These are phyloP conservation scores for Cybosia mesomella DNA, from an alignment of 2,888 invertebrate genomes.

Conservation along the genomic window DNA sequence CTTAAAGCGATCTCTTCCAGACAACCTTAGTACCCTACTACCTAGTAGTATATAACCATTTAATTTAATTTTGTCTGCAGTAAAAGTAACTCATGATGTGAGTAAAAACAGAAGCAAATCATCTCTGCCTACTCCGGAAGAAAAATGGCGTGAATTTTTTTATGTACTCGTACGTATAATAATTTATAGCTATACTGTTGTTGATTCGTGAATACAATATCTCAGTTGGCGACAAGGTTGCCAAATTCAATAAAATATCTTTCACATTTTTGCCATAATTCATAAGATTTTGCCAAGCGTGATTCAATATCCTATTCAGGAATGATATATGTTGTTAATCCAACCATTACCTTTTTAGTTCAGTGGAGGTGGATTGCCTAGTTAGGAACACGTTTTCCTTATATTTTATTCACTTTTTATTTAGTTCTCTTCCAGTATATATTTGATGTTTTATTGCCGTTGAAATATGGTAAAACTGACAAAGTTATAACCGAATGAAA, in stretches of 20 bases:
- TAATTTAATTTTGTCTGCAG: no score
- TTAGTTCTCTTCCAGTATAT: background rate
- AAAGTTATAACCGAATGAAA: background rate
- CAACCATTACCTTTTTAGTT: slow-evolving; percentile 11
- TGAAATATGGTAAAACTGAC: background rate
- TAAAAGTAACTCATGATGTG: background rate
- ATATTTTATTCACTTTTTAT: background rate
- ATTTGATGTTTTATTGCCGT: slow-evolving; percentile 3
- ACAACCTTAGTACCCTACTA: no score
- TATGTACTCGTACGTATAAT: slow-evolving; percentile 1
- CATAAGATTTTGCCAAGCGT: slow-evolving; percentile 41
- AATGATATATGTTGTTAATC: slow-evolving; percentile 13
- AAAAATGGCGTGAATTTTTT: background rate
- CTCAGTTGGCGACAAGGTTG: slow-evolving; percentile 23
- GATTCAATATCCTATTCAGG: slow-evolving; percentile 36
- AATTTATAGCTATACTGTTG: slow-evolving; percentile 40
- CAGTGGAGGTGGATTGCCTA: background rate
- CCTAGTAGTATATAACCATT: no score
- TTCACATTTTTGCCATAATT: slow-evolving; percentile 37
- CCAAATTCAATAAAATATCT: slow-evolving; percentile 40
- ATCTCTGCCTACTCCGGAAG: background rate
- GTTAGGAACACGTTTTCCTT: slow-evolving; percentile 6
- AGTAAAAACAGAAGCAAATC: background rate
- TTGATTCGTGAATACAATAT: slow-evolving; percentile 34
- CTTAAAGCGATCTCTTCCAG: no score